These are phyloP conservation scores for Colletes latitarsis DNA, from an alignment of 1,140 invertebrate genomes.

Conservation along the genomic window DNA sequence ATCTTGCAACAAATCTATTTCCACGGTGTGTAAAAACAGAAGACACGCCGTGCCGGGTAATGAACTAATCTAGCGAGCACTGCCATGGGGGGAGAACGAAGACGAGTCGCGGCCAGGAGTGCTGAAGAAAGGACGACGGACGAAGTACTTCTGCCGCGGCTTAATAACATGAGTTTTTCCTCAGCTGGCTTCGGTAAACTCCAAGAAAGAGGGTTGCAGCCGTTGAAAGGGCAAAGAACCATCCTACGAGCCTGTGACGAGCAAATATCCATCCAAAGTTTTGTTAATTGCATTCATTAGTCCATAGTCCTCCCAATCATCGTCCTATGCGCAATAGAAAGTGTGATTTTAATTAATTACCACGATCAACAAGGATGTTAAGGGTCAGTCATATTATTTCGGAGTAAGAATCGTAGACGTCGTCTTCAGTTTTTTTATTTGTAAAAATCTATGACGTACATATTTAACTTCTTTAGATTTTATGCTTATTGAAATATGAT, in stretches of 20 bases:
- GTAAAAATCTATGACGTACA: too few relatives aligned
- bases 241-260: background rate
- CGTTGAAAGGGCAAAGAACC: conserved; percentile 28
- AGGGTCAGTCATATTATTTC: background rate
- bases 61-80: conserved; percentile 72
- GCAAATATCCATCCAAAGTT: conserved; percentile 27
- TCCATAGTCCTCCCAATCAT: background rate
- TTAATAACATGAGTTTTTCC: conserved; percentile 74
- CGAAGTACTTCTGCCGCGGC: conserved; percentile 63
- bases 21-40: conserved; percentile 68
- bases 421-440: background rate
- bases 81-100: conserved; percentile 33
- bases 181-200: conserved; percentile 52
- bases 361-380: background rate
- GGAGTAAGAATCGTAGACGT: too few relatives aligned
- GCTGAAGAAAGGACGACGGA: conserved; percentile 47
- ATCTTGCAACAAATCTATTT: conserved; percentile 75
- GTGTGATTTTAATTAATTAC: conserved; percentile 18
- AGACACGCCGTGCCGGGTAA: conserved; percentile 70
- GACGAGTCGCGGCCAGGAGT: conserved; percentile 15
- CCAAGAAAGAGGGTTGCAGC: background rate
- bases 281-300: conserved; percentile 41
- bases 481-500: too few relatives aligned
- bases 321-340: too few relatives aligned
- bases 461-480: too few relatives aligned